Evolutionary conservation across 1,140 invertebrate species (phyloP).

Genomic region (Eupeodes corollae): DNA sequence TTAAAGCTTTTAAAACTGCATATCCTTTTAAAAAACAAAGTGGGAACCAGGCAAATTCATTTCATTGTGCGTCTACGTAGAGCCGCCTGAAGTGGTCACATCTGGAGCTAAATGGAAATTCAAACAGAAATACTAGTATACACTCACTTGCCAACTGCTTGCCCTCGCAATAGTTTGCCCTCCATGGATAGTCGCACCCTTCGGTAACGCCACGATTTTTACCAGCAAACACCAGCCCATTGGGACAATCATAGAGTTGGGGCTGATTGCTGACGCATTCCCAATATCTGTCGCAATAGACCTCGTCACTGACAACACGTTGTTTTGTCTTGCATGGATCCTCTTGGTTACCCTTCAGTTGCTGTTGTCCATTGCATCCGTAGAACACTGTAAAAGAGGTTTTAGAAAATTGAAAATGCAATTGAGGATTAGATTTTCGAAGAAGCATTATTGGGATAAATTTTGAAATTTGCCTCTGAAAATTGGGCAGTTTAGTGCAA

Average conservation of each 20-base stretch:
- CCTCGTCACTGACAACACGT: constrained; percentile 59
- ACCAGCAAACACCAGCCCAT: constrained; percentile 78
- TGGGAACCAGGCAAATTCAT: no score
- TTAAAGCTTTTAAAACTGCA: no score
- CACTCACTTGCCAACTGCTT: constrained; percentile 60
- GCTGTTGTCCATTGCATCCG: constrained; percentile 26
- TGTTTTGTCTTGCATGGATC: constrained; percentile 68
- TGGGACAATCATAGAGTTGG: constrained; percentile 78
- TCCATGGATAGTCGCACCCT: constrained; percentile 81
- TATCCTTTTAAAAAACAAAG: no score
- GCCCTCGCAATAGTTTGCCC: constrained; percentile 72
- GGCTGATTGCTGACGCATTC: constrained; percentile 64
- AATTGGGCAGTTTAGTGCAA: no score
- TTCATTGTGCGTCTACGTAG: no score
- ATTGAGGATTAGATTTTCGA: no score
- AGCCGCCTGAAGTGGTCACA: no score
- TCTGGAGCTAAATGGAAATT: not conserved
- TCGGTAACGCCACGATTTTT: constrained; percentile 76
- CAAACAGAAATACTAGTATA: not conserved
- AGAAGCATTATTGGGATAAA: no score
- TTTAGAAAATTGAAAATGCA: no score
- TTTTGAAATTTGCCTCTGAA: no score
- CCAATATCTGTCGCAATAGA: constrained; percentile 81
- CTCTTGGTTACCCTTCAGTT: constrained; percentile 42
- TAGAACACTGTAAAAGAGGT: no score